Percentiles rank a stretch among this genome's conserved stretches.
These are phyloP conservation scores for Macrochelys suwanniensis DNA, from an alignment of 2,797 vertebrate genomes.

Conservation along the genomic window DNA sequence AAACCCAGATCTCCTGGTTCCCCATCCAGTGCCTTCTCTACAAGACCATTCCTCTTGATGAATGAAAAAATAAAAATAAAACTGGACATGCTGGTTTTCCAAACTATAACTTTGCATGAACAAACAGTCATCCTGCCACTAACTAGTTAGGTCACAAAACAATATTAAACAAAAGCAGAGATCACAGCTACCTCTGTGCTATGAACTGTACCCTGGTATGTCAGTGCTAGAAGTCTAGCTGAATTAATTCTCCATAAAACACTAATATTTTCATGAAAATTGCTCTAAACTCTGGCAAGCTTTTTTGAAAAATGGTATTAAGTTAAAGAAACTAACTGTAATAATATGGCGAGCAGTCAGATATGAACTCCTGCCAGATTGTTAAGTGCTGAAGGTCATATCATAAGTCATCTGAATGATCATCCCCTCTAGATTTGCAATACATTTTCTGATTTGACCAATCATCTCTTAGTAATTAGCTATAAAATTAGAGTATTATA, in stretches of 20 bases:
- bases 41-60: neutral
- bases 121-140: neutral
- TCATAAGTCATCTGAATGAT: neutral
- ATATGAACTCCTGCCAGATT: neutral
- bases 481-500: neutral
- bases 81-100: neutral
- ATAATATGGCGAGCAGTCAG: neutral
- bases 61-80: neutral
- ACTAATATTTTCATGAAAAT: neutral
- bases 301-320: neutral
- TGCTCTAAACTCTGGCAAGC: neutral
- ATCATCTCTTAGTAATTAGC: neutral
- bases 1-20: fast-evolving
- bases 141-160: neutral
- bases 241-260: neutral
- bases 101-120: neutral
- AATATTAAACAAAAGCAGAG: neutral
- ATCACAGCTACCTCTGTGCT: neutral
- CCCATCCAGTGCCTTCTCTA: neutral
- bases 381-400: neutral
- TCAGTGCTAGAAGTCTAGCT: neutral
- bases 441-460: neutral
- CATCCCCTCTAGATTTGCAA: neutral
- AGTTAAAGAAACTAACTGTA: neutral
- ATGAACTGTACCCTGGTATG: neutral